Evolutionary conservation across 2,888 invertebrate genomes (phyloP).

Genomic region (Lacanobia wlatinum): DNA sequence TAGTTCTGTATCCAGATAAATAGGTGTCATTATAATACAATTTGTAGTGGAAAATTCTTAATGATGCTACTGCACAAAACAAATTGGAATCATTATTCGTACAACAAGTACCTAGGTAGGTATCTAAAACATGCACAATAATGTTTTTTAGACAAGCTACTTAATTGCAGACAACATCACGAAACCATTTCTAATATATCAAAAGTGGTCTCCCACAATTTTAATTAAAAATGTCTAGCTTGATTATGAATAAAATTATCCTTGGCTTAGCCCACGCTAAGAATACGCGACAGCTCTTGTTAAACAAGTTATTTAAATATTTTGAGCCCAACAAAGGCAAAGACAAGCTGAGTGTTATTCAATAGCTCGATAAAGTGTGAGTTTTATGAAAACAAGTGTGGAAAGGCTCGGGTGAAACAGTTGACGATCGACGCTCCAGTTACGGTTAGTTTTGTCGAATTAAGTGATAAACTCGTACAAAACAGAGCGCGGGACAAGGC

Average conservation of each 20-base stretch:
- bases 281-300: slow-evolving; percentile 27
- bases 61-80: slow-evolving; percentile 38
- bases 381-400: slow-evolving; percentile 54
- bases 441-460: slow-evolving; percentile 51
- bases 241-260: slow-evolving; percentile 48
- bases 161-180: slow-evolving; percentile 36
- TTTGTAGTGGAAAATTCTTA: slow-evolving; percentile 49
- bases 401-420: slow-evolving; percentile 8
- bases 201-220: slow-evolving; percentile 32
- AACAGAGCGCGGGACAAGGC: slow-evolving; percentile 33
- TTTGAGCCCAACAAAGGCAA: slow-evolving; percentile 41
- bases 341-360: slow-evolving; percentile 26
- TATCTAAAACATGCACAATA: slow-evolving; percentile 31
- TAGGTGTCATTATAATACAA: slow-evolving; percentile 46
- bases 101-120: slow-evolving; percentile 23
- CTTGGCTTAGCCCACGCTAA: slow-evolving; percentile 24
- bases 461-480: slow-evolving; percentile 67
- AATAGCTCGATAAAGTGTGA: slow-evolving; percentile 49
- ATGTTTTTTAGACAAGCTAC: slow-evolving; percentile 37
- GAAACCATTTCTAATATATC: slow-evolving; percentile 28
- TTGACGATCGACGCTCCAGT: slow-evolving; percentile 32
- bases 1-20: slow-evolving; percentile 31
- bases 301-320: slow-evolving; percentile 57
- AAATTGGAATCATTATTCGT: slow-evolving; percentile 44
- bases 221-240: slow-evolving; percentile 48